Evolutionary conservation across 1,140 invertebrate genomes (phyloP), one percentile per base, ranked within the genome.

Genomic region (Euglossa dilemma): DNA sequence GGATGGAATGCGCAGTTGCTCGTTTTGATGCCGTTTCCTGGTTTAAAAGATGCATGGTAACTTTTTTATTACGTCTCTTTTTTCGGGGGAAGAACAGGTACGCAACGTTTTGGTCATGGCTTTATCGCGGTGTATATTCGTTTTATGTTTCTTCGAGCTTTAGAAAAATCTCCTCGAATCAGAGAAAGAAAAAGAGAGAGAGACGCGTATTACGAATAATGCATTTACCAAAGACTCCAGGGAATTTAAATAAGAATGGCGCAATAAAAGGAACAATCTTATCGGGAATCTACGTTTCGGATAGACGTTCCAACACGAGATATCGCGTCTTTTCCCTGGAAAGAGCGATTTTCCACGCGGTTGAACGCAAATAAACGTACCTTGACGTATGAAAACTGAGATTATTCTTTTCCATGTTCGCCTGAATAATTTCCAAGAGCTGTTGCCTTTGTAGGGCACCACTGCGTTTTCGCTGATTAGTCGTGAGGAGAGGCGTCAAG

Each of bases 381-480:
- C 96, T 96, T 93, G 96, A 95, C 92, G 96, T 95, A 95, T 97
- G 96, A 96, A 97, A 97, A 96, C 96, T 97, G 94, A 97, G 95
- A 93, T 97, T 97, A 93, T 98, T 98, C 94, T 98, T 97, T 93
- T 98, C 97, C 97, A 98, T 98, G 92, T 98, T 98, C 79, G 97
- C 97, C 93, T 98, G 97, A 89, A 98, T 97, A 87, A 98, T 97
- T 94, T 98, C 97, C 76, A 97, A 96, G 84, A 98, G 95, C 93
- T 98, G 97, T 91, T 97, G 96, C 86, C 97, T 95, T 91, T 98
- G 97, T 84, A 97, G 94, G 80, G 96, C 96, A 79, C 96, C 95
- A 47, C 96, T 96, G 84, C 96, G 95, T 86, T 94, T 94, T 85
- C 92, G 89, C 72, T 94, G 92, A 89, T 93, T 93, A 73, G 80